These are phyloP conservation scores for Peromyscus maniculatus DNA, from an alignment of 2,113 vertebrate species.

Conservation along the genomic window DNA sequence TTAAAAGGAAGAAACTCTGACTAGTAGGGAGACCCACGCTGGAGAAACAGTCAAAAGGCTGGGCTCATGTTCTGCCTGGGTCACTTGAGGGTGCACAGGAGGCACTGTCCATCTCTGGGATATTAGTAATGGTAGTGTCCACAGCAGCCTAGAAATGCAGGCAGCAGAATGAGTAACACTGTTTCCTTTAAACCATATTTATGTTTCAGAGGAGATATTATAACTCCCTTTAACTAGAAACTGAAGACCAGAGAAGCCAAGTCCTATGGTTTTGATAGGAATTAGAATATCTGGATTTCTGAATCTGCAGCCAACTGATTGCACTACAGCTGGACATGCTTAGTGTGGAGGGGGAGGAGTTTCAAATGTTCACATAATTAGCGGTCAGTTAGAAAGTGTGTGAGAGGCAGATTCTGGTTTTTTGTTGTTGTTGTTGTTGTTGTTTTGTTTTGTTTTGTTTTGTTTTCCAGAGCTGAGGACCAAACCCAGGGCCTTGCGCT, in stretches of 20 bases:
- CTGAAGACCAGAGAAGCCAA: neutral
- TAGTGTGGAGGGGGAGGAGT: neutral
- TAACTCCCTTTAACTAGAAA: neutral
- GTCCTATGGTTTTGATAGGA: constrained; percentile 2
- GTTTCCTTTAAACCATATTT: neutral
- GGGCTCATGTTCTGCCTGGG: neutral
- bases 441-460: too few relatives aligned
- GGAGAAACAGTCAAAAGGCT: neutral
- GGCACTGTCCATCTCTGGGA: neutral
- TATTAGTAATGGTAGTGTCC: neutral
- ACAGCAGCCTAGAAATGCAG: neutral
- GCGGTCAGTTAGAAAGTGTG: neutral
- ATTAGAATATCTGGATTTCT: constrained; percentile 26
- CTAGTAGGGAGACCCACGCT: neutral
- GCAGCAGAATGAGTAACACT: neutral
- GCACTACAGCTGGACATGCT: neutral
- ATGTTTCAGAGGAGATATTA: neutral
- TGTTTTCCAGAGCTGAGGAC: too few relatives aligned
- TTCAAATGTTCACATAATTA: neutral
- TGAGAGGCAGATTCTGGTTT: neutral
- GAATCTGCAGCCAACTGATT: neutral
- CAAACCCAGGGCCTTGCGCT: too few relatives aligned
- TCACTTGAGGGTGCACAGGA: neutral
- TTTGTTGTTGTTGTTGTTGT: too few relatives aligned
- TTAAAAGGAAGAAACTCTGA: constrained; percentile 33